These are phyloP conservation scores for Catocala fraxini DNA, from an alignment of 2,888 invertebrate species.

Conservation along the genomic window DNA sequence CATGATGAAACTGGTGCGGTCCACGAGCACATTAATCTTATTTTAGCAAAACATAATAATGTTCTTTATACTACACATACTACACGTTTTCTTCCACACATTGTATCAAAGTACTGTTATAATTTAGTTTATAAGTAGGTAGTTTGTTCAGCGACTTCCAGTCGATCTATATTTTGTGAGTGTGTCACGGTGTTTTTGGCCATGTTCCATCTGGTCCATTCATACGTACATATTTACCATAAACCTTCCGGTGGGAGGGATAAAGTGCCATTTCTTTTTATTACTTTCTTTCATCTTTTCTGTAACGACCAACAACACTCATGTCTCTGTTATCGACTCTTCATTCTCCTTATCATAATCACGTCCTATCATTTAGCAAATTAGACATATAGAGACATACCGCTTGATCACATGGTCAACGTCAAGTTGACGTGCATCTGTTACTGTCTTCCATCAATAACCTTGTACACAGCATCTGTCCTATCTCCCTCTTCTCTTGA, in stretches of 20 bases:
- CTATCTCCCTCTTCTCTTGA: conserved; percentile 84
- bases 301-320: no score
- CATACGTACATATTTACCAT: conserved; percentile 38
- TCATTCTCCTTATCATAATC: conserved; percentile 25
- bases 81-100: background rate
- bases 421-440: conserved; percentile 21
- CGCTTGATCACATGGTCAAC: conserved; percentile 10
- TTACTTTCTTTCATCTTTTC: conserved; percentile 6
- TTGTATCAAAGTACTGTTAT: background rate
- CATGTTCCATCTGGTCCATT: conserved; percentile 50
- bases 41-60: background rate
- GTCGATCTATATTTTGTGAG: conserved; percentile 43
- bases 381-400: background rate
- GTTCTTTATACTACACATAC: background rate
- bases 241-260: conserved; percentile 33
- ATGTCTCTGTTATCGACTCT: conserved; percentile 1
- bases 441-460: conserved; percentile 47
- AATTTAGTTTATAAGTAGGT: background rate
- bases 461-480: conserved; percentile 61
- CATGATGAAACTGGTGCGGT: conserved; percentile 6
- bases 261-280: conserved; percentile 25
- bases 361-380: conserved; percentile 15
- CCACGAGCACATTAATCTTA: conserved; percentile 6
- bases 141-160: conserved; percentile 36
- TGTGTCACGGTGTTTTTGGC: conserved; percentile 52